Percentiles rank a stretch among this genome's conserved stretches.
These are phyloP conservation scores for Meleagris gallopavo DNA, from an alignment of 2,113 vertebrate genomes.

Conservation along the genomic window DNA sequence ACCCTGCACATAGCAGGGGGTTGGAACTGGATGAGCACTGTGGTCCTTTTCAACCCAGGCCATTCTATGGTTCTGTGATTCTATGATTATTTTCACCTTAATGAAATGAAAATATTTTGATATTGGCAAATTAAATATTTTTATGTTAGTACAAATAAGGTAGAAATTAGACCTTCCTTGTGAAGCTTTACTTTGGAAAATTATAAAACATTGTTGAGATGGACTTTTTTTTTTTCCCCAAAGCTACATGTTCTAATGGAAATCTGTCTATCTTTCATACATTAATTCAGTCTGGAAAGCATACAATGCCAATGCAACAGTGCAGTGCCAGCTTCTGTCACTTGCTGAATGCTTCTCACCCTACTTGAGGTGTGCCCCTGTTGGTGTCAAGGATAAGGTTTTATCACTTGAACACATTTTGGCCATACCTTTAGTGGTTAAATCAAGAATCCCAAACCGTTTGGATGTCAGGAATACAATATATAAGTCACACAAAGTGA, in stretches of 20 bases:
- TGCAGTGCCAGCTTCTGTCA: not conserved
- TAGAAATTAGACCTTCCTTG: not conserved
- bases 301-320: not conserved
- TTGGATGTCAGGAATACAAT: not conserved
- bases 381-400: not conserved
- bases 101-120: not conserved
- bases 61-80: too few relatives aligned
- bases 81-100: not conserved
- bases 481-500: not conserved
- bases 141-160: not conserved
- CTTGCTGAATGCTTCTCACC: not conserved
- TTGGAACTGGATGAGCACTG: too few relatives aligned
- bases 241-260: not conserved
- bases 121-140: not conserved
- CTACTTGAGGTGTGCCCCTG: not conserved
- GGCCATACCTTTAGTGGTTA: not conserved
- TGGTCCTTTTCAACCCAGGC: too few relatives aligned
- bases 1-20: too few relatives aligned
- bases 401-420: not conserved
- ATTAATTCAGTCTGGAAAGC: not conserved
- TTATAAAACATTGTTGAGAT: not conserved
- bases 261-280: not conserved
- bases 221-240: not conserved
- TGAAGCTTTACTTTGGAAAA: not conserved
- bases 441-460: not conserved